Base-by-base conservation (phyloP, 2,113 vertebrate genomes). In the Pluvianellus socialis region DNA sequence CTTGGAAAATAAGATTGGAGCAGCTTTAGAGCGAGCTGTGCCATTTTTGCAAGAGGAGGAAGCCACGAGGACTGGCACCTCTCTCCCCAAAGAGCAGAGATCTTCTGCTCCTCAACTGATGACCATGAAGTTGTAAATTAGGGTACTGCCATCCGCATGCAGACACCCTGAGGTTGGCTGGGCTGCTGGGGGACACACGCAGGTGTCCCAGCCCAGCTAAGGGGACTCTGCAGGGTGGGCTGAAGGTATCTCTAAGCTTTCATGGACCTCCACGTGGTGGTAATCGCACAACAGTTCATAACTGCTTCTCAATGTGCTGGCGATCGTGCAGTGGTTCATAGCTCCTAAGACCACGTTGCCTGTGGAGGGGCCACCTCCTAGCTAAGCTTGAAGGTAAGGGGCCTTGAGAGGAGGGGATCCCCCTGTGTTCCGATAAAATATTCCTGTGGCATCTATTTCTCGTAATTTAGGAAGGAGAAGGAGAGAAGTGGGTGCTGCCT, bases 211-310 rank as follows among this genome's bases (percentile, higher is more conserved):
- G 55, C 12, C 11, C 50, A 28, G n/a, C 84, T 49, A 17, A 62
- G 23, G 40, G 42, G 24, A 13, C 24, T 30, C 79, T 91, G 55
- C 38, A 71, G 47, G 35, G 13, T 7, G 11, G 32, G 22, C 9
- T 50, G 53, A 61, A 92, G 38, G 58, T 6, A 10, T 8, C 35
- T 62, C 44, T 22, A 61, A 73, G 58, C 33, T 59, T 21, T 38
- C 40, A 21, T 5, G 49, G 58, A 10, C 16, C 40, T 35, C 27
- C 35, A 1, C 0, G 0, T 62, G 56, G 26, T 38, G 35, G 9
- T 33, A 49, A n/a, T 23, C 4, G 16, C 6, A 3, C 61, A 26
- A 13, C 1, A 4, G 47, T 14, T 71, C 33, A 4, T 35, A 50
- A 58, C 18, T 75, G 9, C 33, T 88, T 63, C 74, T 85, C 65